Conservation (phyloP, 2,888 invertebrate genomes). For the Ennomos quercinarius region DNA sequence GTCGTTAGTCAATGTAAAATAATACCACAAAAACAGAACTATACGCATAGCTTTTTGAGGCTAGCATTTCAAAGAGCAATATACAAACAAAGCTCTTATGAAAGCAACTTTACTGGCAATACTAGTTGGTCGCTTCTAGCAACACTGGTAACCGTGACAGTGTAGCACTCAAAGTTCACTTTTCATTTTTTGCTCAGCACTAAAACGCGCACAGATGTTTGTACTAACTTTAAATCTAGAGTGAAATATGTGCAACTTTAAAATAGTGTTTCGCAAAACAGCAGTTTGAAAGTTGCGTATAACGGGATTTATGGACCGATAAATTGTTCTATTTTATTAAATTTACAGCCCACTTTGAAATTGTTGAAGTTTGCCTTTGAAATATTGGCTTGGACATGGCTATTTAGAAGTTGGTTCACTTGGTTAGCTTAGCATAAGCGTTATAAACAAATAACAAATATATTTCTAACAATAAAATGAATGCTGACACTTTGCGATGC, state of each 20-base stretch:
- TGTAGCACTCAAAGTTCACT: slow-evolving; percentile 36
- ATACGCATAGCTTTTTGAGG: slow-evolving; percentile 36
- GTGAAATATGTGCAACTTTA: slow-evolving; percentile 37
- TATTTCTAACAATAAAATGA: no score
- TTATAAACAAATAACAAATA: no score
- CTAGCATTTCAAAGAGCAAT: slow-evolving; percentile 16
- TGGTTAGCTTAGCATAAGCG: no score
- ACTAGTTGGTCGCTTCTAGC: slow-evolving; percentile 2
- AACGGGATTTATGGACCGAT: slow-evolving; percentile 22
- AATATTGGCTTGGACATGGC: background rate
- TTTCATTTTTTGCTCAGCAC: slow-evolving; percentile 36
- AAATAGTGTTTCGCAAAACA: slow-evolving; percentile 25
- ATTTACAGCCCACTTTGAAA: slow-evolving; percentile 16
- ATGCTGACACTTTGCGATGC: no score
- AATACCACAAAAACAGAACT: slow-evolving; percentile 25
- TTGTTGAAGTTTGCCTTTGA: slow-evolving; percentile 5
- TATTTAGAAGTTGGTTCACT: background rate
- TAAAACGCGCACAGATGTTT: slow-evolving; percentile 32
- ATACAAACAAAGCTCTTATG: slow-evolving; percentile 1
- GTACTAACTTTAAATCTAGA: slow-evolving; percentile 31
- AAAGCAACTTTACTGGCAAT: slow-evolving; percentile 15
- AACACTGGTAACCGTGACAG: background rate
- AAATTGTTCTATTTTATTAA: slow-evolving; percentile 20
- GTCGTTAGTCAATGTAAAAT: slow-evolving; percentile 13
- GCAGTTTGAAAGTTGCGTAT: slow-evolving; percentile 17